A percentile compares a stretch with the other conserved stretches of the same genome.
Evolutionary conservation across 2,797 vertebrate species (phyloP).

Genomic region (Schizopygopsis pylzovi): DNA sequence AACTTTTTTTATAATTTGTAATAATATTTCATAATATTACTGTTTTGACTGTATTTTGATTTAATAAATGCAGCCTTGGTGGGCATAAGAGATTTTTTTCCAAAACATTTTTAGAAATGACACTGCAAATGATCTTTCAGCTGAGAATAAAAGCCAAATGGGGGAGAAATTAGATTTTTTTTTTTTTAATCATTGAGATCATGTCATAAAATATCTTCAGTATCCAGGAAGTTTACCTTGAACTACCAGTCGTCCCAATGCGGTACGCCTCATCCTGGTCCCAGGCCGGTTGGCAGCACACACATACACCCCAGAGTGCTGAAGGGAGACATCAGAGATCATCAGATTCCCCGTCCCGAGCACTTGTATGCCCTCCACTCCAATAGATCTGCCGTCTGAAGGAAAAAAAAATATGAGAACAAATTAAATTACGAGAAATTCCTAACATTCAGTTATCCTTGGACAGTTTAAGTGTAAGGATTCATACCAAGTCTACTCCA

Average conservation of each 20-base stretch:
- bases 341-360: slow-evolving; percentile 82
- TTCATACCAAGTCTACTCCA: slow-evolving; percentile 81
- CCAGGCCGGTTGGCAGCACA: slow-evolving; percentile 79
- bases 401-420: slow-evolving; percentile 11
- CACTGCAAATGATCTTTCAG: background rate
- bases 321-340: slow-evolving; percentile 82
- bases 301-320: slow-evolving; percentile 81
- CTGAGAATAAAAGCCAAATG: background rate
- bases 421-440: background rate
- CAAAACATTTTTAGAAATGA: background rate
- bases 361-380: slow-evolving; percentile 83
- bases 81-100: background rate
- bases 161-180: background rate
- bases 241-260: slow-evolving; percentile 77
- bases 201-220: background rate
- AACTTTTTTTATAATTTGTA: background rate
- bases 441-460: background rate
- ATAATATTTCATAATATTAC: background rate
- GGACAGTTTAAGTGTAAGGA: background rate
- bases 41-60: background rate
- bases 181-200: too few species aligned
- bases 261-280: slow-evolving; percentile 77
- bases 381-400: slow-evolving; percentile 79
- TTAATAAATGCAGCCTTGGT: background rate
- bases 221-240: slow-evolving; percentile 73